phyloP scores from a whole-genome alignment of 2,113 vertebrate genomes.

The Dromas ardeola region DNA sequence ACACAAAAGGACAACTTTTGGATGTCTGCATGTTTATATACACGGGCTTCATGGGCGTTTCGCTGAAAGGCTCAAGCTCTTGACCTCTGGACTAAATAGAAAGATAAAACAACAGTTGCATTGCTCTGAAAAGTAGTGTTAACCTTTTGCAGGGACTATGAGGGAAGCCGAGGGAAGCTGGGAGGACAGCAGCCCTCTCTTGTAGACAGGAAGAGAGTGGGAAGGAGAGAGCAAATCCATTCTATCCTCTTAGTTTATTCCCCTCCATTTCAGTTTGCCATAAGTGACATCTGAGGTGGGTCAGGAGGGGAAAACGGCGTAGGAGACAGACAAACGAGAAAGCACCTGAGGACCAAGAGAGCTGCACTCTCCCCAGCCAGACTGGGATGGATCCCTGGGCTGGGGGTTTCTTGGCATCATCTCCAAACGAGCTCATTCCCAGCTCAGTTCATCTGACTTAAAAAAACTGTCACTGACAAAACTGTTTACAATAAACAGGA shows the following conservation, averaged over 20 bases:
- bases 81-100: not conserved
- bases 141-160: not conserved
- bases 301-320: not conserved
- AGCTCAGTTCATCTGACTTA: not conserved
- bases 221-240: not conserved
- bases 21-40: not conserved
- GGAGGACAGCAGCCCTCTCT: not conserved
- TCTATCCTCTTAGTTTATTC: not conserved
- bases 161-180: not conserved
- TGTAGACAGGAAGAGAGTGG: not conserved
- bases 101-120: not conserved
- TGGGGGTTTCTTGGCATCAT: not conserved
- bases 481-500: not conserved
- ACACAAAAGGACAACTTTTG: not conserved
- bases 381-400: not conserved
- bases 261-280: not conserved
- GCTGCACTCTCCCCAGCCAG: not conserved
- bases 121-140: not conserved
- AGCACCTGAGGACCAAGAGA: not conserved
- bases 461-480: not conserved
- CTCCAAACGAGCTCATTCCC: not conserved
- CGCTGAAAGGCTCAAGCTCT: not conserved
- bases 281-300: not conserved
- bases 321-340: not conserved
- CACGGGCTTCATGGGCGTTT: not conserved